Evolutionary conservation across 1,140 invertebrate genomes (phyloP).

Genomic region (Aphaenogaster ashmeadi): DNA sequence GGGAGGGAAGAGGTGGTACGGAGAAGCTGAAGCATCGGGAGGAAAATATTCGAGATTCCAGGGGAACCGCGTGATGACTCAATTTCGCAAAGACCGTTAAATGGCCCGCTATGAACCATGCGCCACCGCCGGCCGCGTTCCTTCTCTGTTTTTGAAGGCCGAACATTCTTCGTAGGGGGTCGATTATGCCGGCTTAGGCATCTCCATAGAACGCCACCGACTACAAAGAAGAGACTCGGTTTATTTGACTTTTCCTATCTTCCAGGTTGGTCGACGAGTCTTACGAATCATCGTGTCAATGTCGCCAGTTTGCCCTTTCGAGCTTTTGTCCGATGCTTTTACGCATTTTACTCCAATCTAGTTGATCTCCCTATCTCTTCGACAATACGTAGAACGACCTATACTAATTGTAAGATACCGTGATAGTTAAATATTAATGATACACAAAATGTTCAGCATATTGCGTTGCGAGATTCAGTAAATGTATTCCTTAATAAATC

Average conservation of each 20-base stretch:
- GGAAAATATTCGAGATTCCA: constrained; percentile 87
- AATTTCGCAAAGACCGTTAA: constrained; percentile 87
- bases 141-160: constrained; percentile 85
- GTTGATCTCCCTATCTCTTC: no score
- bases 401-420: not conserved
- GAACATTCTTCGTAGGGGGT: constrained; percentile 83
- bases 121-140: constrained; percentile 74
- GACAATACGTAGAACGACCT: no score
- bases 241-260: constrained; percentile 52
- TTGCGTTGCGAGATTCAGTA: not conserved
- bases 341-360: not conserved
- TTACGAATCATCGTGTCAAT: not conserved
- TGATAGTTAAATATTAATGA: not conserved
- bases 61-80: constrained; percentile 87
- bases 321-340: not conserved
- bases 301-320: not conserved
- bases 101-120: constrained; percentile 84
- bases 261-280: not conserved
- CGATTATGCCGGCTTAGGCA: constrained; percentile 67
- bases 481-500: constrained; percentile 5
- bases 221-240: constrained; percentile 64
- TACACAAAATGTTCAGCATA: no score
- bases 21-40: constrained; percentile 80
- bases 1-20: constrained; percentile 62
- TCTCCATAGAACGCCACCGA: constrained; percentile 42